Percentiles rank a stretch among this genome's conserved stretches.
phyloP scores from a whole-genome alignment of 2,888 invertebrate species.

The Hydrotaea diabolus region DNA sequence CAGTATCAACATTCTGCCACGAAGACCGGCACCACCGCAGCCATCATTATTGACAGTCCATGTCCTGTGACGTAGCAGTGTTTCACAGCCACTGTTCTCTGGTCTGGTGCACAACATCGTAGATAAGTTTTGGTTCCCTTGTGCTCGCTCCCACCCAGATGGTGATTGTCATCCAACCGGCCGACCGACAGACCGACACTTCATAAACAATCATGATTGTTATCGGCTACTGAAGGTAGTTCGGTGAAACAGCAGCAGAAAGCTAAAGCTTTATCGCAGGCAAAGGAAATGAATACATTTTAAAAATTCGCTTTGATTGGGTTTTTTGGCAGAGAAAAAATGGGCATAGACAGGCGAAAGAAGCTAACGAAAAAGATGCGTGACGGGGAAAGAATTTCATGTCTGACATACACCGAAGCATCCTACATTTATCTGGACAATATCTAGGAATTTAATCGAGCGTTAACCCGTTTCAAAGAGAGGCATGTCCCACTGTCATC shows the following conservation, averaged over 20 bases:
- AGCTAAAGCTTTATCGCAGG: not conserved
- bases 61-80: not conserved
- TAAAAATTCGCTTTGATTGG: not conserved
- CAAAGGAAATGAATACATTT: slow-evolving; percentile 42
- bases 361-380: not conserved
- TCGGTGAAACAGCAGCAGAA: not conserved
- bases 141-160: not conserved
- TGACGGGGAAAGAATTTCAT: no score
- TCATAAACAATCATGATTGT: slow-evolving; percentile 36
- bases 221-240: slow-evolving; percentile 4
- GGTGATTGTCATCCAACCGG: not conserved
- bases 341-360: not conserved
- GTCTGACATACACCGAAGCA: no score
- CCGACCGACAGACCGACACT: not conserved
- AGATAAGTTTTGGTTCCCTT: not conserved
- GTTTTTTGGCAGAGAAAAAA: not conserved
- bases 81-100: not conserved
- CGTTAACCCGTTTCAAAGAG: no score
- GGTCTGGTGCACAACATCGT: not conserved
- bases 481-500: no score
- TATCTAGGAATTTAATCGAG: no score
- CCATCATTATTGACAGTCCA: slow-evolving; percentile 24
- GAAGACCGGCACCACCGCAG: not conserved
- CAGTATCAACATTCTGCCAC: not conserved
- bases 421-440: no score